Conservation (phyloP, 1,140 invertebrate genomes). For the Grapholita molesta region DNA sequence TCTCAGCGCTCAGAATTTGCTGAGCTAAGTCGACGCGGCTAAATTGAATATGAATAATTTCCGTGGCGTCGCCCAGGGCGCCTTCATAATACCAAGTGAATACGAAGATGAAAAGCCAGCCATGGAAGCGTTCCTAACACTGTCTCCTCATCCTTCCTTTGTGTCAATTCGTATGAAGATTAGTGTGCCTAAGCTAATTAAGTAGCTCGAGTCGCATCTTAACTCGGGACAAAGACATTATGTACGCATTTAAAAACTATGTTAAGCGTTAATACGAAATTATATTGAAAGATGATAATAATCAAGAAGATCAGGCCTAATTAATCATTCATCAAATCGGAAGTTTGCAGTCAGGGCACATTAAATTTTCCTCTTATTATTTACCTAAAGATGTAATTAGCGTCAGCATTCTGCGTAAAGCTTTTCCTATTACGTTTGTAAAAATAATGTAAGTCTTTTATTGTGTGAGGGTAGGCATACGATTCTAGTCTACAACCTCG, state of each 20-base stretch:
- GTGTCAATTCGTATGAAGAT: slow-evolving; percentile 26
- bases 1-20: slow-evolving; percentile 28
- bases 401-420: not conserved
- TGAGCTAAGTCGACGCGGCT: slow-evolving; percentile 26
- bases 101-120: slow-evolving; percentile 44
- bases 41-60: slow-evolving; percentile 58
- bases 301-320: too few relatives aligned
- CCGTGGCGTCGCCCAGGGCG: slow-evolving; percentile 32
- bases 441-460: not conserved
- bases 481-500: not conserved
- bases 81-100: slow-evolving; percentile 3
- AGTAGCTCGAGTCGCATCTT: not conserved
- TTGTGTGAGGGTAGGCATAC: not conserved
- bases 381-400: not conserved
- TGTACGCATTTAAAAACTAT: not conserved
- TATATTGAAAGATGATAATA: not conserved
- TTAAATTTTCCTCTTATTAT: not conserved
- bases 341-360: not conserved
- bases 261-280: too few relatives aligned
- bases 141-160: slow-evolving; percentile 16
- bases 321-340: too few relatives aligned
- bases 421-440: not conserved
- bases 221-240: not conserved
- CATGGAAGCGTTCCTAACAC: slow-evolving; percentile 19
- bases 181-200: not conserved